Conservation (phyloP, 2,797 vertebrate species). For the Rhincodon typus region DNA sequence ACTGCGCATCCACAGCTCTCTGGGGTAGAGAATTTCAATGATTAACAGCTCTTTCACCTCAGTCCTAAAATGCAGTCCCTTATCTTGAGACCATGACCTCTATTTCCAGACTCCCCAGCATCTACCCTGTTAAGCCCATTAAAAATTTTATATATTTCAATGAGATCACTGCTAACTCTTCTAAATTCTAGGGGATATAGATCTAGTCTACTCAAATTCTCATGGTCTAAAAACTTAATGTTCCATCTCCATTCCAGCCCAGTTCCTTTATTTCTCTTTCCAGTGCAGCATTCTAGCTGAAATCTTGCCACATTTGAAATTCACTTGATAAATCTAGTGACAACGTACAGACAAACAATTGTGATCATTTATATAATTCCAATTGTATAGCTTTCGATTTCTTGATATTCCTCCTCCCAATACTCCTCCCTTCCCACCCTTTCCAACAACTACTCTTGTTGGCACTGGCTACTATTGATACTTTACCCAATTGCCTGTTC, state of each 20-base stretch:
- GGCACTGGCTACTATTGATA: background rate
- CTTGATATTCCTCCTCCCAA: background rate
- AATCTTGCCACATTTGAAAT: background rate
- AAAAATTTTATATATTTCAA: background rate
- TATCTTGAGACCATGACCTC: background rate
- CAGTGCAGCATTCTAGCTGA: background rate
- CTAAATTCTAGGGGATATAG: background rate
- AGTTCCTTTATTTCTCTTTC: background rate
- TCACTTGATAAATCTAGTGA: background rate
- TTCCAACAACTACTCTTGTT: background rate
- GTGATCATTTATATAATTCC: background rate
- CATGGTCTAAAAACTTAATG: background rate
- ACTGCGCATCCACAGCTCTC: background rate
- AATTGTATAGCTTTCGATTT: background rate
- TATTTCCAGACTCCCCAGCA: background rate
- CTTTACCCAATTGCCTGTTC: background rate
- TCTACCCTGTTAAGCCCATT: background rate
- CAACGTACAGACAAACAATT: background rate
- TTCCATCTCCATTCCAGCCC: background rate
- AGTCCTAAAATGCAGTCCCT: background rate
- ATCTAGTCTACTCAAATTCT: background rate
- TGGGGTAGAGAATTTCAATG: background rate
- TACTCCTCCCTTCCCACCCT: background rate
- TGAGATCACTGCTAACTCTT: background rate
- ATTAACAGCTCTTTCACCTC: background rate